Evolutionary conservation across 2,888 invertebrate species (phyloP).

Genomic region (Trisateles emortualis): DNA sequence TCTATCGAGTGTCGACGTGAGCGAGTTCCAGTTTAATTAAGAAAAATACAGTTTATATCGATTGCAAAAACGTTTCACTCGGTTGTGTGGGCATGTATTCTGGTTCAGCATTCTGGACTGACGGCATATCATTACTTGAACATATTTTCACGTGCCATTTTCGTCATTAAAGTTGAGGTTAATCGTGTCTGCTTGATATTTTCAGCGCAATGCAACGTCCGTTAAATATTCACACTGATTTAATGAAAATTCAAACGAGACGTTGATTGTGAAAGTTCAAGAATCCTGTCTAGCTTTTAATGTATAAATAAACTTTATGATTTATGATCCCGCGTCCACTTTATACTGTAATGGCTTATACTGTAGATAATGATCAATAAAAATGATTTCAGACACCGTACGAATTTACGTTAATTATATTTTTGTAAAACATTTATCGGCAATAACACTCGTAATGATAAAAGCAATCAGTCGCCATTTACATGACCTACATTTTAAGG

Average conservation of each 20-base stretch:
- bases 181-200: constrained; percentile 55
- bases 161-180: constrained; percentile 49
- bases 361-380: constrained; percentile 61
- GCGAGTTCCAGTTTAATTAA: constrained; percentile 52
- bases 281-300: constrained; percentile 70
- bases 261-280: constrained; percentile 48
- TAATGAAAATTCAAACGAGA: constrained; percentile 62
- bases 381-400: constrained; percentile 56
- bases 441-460: constrained; percentile 52
- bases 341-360: constrained; percentile 39
- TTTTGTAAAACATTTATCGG: constrained; percentile 54
- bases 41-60: constrained; percentile 49
- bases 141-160: constrained; percentile 45
- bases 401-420: constrained; percentile 58
- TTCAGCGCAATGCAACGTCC: constrained; percentile 60
- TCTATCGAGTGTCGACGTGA: constrained; percentile 36
- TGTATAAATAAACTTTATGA: constrained; percentile 62
- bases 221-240: constrained; percentile 60
- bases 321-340: constrained; percentile 54
- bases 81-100: constrained; percentile 54
- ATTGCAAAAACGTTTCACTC: constrained; percentile 56
- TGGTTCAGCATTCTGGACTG: constrained; percentile 48
- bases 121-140: constrained; percentile 48
- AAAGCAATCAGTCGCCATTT: constrained; percentile 52
- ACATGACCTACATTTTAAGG: constrained; percentile 32